A percentile compares a stretch with the other conserved stretches of the same genome.
phyloP scores from a whole-genome alignment of 2,113 vertebrate species.

The Dasyurus viverrinus region DNA sequence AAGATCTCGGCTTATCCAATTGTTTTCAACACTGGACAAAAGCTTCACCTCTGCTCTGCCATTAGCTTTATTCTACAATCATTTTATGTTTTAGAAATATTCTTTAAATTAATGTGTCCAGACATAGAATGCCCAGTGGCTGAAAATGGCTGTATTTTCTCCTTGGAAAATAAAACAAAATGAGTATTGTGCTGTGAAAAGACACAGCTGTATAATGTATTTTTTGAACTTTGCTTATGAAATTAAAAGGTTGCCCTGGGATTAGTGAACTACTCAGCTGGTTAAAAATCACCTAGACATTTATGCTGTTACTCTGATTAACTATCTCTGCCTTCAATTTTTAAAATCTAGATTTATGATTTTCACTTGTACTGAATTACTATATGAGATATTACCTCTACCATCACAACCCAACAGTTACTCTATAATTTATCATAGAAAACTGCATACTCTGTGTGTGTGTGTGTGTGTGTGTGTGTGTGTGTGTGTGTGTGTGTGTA shows the following conservation, averaged over 20 bases:
- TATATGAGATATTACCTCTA: background rate
- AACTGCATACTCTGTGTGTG: background rate
- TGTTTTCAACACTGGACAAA: background rate
- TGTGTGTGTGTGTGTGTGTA: background rate
- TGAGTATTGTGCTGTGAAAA: constrained; percentile 22
- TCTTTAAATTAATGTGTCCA: background rate
- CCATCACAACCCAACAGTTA: background rate
- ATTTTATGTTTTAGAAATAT: background rate
- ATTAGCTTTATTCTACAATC: background rate
- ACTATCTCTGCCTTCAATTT: background rate
- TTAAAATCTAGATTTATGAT: background rate
- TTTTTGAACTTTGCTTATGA: background rate
- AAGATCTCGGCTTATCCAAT: background rate
- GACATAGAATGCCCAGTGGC: background rate
- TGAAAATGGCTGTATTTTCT: background rate
- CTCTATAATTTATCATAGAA: background rate
- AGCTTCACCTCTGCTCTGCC: background rate
- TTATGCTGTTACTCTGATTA: constrained; percentile 24
- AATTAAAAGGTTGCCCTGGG: constrained; percentile 25
- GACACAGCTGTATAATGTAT: background rate
- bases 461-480: background rate
- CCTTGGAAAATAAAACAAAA: constrained; percentile 15
- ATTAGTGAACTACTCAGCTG: background rate
- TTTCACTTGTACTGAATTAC: background rate
- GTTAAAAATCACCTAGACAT: background rate